Conservation (phyloP, 2,113 vertebrate species). For the Scopus umbretta region DNA sequence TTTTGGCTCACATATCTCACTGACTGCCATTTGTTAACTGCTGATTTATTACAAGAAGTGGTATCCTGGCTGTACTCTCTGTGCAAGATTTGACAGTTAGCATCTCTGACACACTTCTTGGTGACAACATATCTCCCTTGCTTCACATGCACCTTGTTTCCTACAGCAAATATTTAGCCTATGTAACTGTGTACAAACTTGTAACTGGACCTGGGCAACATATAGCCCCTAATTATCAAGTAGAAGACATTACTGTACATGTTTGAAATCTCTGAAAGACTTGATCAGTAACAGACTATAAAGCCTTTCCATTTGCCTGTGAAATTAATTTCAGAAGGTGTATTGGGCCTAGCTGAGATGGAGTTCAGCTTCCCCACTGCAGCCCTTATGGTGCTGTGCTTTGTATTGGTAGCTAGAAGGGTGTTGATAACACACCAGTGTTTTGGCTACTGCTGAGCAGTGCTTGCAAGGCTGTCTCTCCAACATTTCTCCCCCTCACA, state of each 20-base stretch:
- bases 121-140: neutral
- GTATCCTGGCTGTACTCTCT: neutral
- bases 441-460: no score
- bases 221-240: neutral
- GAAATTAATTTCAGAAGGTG: neutral
- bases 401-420: no score
- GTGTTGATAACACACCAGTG: no score
- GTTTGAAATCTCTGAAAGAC: neutral
- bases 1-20: neutral
- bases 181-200: neutral
- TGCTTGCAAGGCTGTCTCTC: no score
- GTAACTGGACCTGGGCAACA: neutral
- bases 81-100: neutral
- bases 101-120: neutral
- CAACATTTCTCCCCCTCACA: no score
- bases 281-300: neutral
- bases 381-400: no score
- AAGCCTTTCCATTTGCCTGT: neutral
- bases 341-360: no score
- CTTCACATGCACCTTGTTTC: neutral
- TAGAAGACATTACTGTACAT: neutral
- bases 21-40: neutral
- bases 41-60: neutral
- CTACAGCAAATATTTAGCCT: neutral
- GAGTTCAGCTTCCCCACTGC: no score